These are phyloP conservation scores for Hypomecis atomaria DNA, from an alignment of 2,888 invertebrate genomes.

Conservation along the genomic window DNA sequence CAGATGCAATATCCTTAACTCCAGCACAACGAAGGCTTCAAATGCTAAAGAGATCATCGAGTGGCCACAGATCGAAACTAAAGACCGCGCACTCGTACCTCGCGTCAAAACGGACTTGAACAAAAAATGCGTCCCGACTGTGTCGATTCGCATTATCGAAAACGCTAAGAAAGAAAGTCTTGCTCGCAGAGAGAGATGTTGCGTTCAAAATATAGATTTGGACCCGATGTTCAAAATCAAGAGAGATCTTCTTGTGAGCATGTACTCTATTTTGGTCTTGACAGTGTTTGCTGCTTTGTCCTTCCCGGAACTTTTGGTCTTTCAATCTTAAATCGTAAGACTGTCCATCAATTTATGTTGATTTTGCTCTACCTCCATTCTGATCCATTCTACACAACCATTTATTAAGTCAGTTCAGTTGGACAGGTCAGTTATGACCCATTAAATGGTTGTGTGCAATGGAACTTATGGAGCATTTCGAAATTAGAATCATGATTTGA, in stretches of 20 bases:
- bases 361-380: neutral
- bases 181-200: conserved; percentile 35
- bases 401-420: too few species aligned
- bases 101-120: conserved; percentile 35
- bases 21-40: conserved; percentile 40
- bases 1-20: conserved; percentile 48
- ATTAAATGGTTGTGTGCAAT: too few species aligned
- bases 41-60: conserved; percentile 38
- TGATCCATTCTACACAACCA: neutral
- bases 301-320: conserved; percentile 56
- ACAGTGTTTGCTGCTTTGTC: conserved; percentile 77
- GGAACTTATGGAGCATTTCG: too few species aligned
- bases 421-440: too few species aligned
- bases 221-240: conserved; percentile 69
- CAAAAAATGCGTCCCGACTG: conserved; percentile 27
- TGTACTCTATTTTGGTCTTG: conserved; percentile 75
- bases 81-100: conserved; percentile 22
- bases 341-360: neutral
- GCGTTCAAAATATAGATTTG: conserved; percentile 44
- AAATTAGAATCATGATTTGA: too few species aligned
- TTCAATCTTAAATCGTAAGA: conserved; percentile 11
- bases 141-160: conserved; percentile 29
- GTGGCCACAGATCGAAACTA: conserved; percentile 40
- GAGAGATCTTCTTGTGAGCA: conserved; percentile 72
- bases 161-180: conserved; percentile 28